These are phyloP conservation scores for Ophiothrix spiculata DNA, from an alignment of 35 echinoderm and acorn worm genomes.

Conservation along the genomic window DNA sequence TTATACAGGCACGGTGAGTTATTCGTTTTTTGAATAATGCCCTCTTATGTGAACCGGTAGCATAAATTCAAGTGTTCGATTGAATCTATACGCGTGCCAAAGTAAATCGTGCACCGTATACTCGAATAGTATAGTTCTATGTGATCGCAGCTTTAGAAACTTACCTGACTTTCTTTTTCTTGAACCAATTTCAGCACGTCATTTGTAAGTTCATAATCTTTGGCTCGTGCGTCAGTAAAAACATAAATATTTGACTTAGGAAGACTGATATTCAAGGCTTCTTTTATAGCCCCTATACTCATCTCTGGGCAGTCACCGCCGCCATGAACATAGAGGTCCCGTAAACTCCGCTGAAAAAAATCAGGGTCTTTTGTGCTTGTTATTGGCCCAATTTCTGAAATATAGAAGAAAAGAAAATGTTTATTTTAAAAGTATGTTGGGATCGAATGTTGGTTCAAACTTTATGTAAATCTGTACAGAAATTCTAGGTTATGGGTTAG, in stretches of 20 bases:
- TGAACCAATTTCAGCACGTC: constrained; percentile 87
- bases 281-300: constrained; percentile 75
- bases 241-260: constrained; percentile 94
- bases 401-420: constrained; percentile 1
- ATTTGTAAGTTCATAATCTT: constrained; percentile 79
- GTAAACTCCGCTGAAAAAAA: constrained; percentile 51
- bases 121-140: no score
- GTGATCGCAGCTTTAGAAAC: no score
- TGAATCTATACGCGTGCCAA: no score
- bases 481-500: no score
- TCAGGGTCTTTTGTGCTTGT: constrained; percentile 73
- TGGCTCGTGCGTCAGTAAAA: constrained; percentile 91
- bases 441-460: no score
- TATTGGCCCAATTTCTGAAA: constrained; percentile 71
- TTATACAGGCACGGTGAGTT: no score
- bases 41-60: no score
- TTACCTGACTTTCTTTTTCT: constrained; percentile 94
- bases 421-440: no score
- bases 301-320: constrained; percentile 94
- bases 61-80: no score
- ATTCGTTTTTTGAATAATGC: no score
- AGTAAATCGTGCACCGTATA: no score
- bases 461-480: no score
- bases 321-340: constrained; percentile 83
- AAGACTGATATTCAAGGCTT: constrained; percentile 80